Evolutionary conservation across 2,888 invertebrate species (phyloP).

Genomic region (Eretmocerus hayati): DNA sequence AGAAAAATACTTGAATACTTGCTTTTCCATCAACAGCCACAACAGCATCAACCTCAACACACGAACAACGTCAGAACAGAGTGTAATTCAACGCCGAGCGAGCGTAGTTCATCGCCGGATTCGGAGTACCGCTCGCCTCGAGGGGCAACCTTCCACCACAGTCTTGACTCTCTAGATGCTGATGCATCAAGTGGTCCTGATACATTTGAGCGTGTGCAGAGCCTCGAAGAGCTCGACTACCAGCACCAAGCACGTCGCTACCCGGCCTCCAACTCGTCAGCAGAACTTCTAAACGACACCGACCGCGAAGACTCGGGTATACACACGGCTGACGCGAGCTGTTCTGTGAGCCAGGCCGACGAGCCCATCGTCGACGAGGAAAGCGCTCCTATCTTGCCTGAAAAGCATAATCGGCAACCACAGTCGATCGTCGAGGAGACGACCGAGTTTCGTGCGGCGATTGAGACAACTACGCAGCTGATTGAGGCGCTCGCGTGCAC

Average conservation of each 20-base stretch:
- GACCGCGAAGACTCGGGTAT: conserved; percentile 75
- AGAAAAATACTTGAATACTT: too few relatives aligned
- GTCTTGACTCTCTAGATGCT: conserved; percentile 59
- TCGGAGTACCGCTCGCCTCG: conserved; percentile 39
- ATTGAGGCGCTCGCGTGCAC: conserved; percentile 8
- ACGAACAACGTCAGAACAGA: too few relatives aligned
- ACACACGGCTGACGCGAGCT: conserved; percentile 72
- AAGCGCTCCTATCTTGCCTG: conserved; percentile 25
- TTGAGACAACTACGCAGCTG: too few relatives aligned
- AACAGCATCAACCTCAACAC: too few relatives aligned
- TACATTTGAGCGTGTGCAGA: conserved; percentile 59
- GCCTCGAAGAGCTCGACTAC: conserved; percentile 55
- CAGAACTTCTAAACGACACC: conserved; percentile 58
- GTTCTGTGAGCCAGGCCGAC: conserved; percentile 66
- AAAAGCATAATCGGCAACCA: conserved; percentile 29
- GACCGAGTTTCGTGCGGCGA: conserved; percentile 23
- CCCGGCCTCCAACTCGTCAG: conserved; percentile 51
- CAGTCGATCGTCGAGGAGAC: conserved; percentile 30
- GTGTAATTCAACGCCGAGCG: conserved; percentile 41
- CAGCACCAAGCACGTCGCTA: conserved; percentile 11
- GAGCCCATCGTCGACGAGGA: conserved; percentile 58
- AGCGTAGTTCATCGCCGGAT: conserved; percentile 42
- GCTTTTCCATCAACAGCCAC: too few relatives aligned
- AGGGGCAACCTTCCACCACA: conserved; percentile 52
- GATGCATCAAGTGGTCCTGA: conserved; percentile 49